phyloP scores from a whole-genome alignment of 1,140 invertebrate species.

The Harpegnathos saltator region DNA sequence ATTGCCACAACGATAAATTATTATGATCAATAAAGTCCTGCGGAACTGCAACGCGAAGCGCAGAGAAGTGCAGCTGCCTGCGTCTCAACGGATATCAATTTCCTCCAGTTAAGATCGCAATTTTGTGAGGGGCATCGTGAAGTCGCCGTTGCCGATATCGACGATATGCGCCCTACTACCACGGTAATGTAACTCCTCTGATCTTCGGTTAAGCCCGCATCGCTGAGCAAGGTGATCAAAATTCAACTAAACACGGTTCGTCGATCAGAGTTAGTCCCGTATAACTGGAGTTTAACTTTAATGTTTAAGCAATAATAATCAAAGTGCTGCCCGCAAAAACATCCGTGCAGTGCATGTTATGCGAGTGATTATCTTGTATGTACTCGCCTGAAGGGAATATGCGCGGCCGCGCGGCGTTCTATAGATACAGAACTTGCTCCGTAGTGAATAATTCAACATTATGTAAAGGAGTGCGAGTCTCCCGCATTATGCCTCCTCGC shows the following conservation, averaged over 20 bases:
- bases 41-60: background rate
- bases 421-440: slow-evolving; percentile 15
- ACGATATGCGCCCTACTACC: background rate
- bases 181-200: background rate
- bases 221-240: slow-evolving; percentile 30
- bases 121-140: background rate
- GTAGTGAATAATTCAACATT: slow-evolving; percentile 55
- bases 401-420: background rate
- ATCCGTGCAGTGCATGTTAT: slow-evolving; percentile 18
- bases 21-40: background rate
- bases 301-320: slow-evolving; percentile 33
- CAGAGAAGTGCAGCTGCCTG: background rate
- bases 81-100: slow-evolving; percentile 10
- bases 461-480: slow-evolving; percentile 37
- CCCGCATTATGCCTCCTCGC: slow-evolving; percentile 20
- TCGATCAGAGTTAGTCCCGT: slow-evolving; percentile 13
- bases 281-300: slow-evolving; percentile 23
- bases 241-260: slow-evolving; percentile 49
- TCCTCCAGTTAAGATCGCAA: background rate
- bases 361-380: slow-evolving; percentile 40
- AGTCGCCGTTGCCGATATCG: background rate
- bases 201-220: slow-evolving; percentile 43
- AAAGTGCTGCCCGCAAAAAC: slow-evolving; percentile 30
- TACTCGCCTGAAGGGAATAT: slow-evolving; percentile 22
- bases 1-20: slow-evolving; percentile 12